phyloP scores from a whole-genome alignment of 2,888 invertebrate genomes.

The Gibbula magus region DNA sequence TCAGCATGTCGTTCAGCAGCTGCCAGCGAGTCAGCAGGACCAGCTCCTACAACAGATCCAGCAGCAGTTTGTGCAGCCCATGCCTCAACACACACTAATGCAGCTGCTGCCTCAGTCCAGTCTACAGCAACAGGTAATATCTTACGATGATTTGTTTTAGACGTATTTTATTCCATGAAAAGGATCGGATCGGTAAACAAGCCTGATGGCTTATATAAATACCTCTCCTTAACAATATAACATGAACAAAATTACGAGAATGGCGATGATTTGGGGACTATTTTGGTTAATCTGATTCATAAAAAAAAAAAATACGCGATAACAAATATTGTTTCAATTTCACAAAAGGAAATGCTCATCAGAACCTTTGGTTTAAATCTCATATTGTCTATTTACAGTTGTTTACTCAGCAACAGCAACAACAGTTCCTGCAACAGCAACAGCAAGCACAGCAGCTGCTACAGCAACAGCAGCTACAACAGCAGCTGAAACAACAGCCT shows the following conservation, averaged over 20 bases:
- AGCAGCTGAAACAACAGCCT: slow-evolving; percentile 60
- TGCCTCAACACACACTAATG: slow-evolving; percentile 39
- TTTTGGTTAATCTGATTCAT: too few species aligned
- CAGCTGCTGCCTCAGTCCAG: slow-evolving; percentile 50
- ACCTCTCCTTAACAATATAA: too few species aligned
- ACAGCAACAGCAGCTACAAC: slow-evolving; percentile 50
- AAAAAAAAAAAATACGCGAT: too few species aligned
- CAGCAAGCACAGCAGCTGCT: slow-evolving; percentile 52
- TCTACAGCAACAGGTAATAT: slow-evolving; percentile 45
- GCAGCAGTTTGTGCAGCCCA: slow-evolving; percentile 33
- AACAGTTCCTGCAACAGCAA: slow-evolving; percentile 53
- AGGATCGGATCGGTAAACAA: too few species aligned
- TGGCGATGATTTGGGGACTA: too few species aligned
- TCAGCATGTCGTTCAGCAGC: slow-evolving; percentile 53
- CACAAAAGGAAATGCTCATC: too few species aligned
- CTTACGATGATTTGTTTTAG: background rate
- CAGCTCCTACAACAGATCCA: slow-evolving; percentile 59
- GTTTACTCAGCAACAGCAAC: slow-evolving; percentile 70
- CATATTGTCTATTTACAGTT: slow-evolving; percentile 73
- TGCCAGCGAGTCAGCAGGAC: slow-evolving; percentile 64
- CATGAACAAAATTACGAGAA: too few species aligned
- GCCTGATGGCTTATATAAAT: too few species aligned
- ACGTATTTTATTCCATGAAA: too few species aligned
- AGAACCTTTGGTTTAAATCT: too few species aligned
- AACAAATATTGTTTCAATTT: too few species aligned